Conservation (phyloP, 92 coral and sea anemone genomes). For the Porites evermanni region DNA sequence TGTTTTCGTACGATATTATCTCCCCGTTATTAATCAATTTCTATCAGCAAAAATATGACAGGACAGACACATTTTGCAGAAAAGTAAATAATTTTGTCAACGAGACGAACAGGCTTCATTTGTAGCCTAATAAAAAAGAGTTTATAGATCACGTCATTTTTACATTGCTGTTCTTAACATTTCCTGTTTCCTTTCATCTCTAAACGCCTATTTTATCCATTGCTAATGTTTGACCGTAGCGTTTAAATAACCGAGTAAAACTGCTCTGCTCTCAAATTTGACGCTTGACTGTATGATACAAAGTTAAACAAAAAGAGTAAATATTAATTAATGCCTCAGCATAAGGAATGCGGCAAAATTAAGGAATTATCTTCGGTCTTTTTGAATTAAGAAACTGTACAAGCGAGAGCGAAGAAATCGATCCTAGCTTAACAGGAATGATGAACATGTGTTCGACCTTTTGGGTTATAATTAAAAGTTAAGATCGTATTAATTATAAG, state of each 20-base stretch:
- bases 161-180: too few relatives aligned
- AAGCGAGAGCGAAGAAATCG: background rate
- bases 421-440: background rate
- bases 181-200: background rate
- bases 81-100: too few relatives aligned
- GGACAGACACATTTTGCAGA: too few relatives aligned
- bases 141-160: too few relatives aligned
- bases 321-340: constrained; percentile 5
- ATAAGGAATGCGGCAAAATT: background rate
- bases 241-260: background rate
- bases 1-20: background rate
- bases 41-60: background rate
- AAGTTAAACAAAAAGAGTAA: background rate
- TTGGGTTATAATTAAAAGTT: background rate
- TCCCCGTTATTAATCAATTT: background rate
- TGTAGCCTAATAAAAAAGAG: too few relatives aligned
- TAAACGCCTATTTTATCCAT: background rate
- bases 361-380: background rate
- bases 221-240: background rate
- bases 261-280: background rate
- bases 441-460: background rate
- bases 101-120: too few relatives aligned
- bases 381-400: too few relatives aligned
- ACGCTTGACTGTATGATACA: background rate
- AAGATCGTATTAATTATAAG: background rate